These are phyloP conservation scores for Drosophila subpulchrella DNA, from an alignment of 1,140 invertebrate genomes.

Conservation along the genomic window DNA sequence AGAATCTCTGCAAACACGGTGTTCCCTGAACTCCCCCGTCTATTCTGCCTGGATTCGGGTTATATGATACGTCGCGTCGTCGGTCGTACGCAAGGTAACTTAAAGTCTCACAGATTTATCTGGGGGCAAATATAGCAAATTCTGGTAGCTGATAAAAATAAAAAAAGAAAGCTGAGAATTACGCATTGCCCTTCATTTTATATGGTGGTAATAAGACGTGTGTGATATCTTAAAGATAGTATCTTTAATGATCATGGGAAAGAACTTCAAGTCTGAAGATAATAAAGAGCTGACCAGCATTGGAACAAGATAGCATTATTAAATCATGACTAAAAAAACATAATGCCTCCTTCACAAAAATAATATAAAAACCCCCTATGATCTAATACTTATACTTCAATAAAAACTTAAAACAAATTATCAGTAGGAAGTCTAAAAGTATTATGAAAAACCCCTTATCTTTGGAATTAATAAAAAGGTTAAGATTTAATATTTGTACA, in stretches of 20 bases:
- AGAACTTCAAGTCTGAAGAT: background rate
- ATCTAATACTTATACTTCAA: too few species aligned
- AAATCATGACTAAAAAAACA: too few species aligned
- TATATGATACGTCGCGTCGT: constrained; percentile 42
- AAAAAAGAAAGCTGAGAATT: background rate
- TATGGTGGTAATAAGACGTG: background rate
- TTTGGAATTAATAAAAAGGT: too few species aligned
- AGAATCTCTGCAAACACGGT: constrained; percentile 57
- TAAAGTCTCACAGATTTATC: constrained; percentile 31
- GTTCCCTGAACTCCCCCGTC: constrained; percentile 8
- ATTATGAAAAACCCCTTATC: too few species aligned
- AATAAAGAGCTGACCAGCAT: background rate
- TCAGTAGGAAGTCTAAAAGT: too few species aligned
- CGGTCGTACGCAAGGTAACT: background rate
- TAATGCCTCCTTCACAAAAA: too few species aligned
- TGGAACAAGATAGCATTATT: too few species aligned
- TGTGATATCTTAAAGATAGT: background rate
- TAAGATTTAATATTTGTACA: background rate
- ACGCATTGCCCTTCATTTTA: background rate
- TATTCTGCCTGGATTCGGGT: constrained; percentile 4
- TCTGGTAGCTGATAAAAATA: constrained; percentile 18
- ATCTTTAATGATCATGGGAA: background rate
- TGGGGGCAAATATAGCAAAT: constrained; percentile 9
- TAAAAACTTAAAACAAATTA: too few species aligned
- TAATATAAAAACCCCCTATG: too few species aligned